These are phyloP conservation scores for Pyrrhosoma nymphula DNA, from an alignment of 2,888 invertebrate species.

Conservation along the genomic window DNA sequence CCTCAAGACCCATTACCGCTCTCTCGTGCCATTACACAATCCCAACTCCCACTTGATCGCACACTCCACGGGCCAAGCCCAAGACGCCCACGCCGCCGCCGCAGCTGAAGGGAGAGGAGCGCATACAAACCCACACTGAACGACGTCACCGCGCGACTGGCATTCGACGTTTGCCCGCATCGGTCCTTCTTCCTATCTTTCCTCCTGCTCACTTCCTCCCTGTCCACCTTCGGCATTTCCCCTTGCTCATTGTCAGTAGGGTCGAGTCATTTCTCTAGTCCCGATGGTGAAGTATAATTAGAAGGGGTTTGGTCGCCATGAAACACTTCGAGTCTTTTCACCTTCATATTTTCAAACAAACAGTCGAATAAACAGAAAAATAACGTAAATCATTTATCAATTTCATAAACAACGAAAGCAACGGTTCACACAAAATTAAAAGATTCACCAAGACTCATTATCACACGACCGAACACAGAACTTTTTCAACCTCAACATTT, in stretches of 20 bases:
- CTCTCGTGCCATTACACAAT: slow-evolving; percentile 45
- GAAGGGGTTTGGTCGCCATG: too few relatives aligned
- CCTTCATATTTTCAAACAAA: too few relatives aligned
- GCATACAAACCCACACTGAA: background rate
- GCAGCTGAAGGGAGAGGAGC: background rate
- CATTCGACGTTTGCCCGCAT: background rate
- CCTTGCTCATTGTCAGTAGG: background rate
- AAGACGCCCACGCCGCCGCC: slow-evolving; percentile 22
- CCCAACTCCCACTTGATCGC: background rate
- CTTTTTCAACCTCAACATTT: too few relatives aligned
- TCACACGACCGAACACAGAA: too few relatives aligned
- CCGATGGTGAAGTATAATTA: too few relatives aligned
- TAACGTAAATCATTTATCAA: too few relatives aligned
- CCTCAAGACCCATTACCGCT: slow-evolving; percentile 20
- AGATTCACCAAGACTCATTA: too few relatives aligned
- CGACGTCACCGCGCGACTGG: background rate
- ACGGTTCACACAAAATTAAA: too few relatives aligned
- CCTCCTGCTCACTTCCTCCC: background rate
- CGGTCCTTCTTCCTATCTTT: background rate
- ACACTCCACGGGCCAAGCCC: background rate
- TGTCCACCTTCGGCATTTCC: background rate
- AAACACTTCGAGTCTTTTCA: too few relatives aligned
- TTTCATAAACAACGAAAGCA: too few relatives aligned
- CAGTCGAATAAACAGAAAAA: too few relatives aligned
- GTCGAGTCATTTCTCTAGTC: too few relatives aligned